These are phyloP conservation scores for Tiphia femorata DNA, from an alignment of 2,888 invertebrate species.

Conservation along the genomic window DNA sequence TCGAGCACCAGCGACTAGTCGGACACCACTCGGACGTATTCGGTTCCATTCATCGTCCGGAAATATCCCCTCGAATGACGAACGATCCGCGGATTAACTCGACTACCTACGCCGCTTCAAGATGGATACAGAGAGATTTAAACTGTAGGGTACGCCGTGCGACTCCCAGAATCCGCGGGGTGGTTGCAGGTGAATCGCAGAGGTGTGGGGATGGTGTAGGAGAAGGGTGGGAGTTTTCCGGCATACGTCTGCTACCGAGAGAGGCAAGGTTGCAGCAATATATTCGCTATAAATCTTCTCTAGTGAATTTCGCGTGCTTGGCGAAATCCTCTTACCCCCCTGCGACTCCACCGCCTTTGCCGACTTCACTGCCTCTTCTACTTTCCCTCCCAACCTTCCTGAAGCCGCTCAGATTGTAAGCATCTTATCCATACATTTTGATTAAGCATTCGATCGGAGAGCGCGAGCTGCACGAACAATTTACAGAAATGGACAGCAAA, in stretches of 20 bases:
- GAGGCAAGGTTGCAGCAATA: constrained; percentile 31
- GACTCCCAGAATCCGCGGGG: no score
- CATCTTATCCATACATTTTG: constrained; percentile 33
- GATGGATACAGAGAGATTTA: constrained; percentile 38
- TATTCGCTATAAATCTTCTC: constrained; percentile 39
- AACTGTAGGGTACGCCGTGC: constrained; percentile 33
- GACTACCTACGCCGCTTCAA: constrained; percentile 12
- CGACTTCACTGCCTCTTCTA: no score
- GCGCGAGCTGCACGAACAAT: no score
- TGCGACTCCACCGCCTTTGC: background rate
- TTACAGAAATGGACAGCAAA: no score
- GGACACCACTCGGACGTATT: background rate
- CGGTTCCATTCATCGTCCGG: background rate
- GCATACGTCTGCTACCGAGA: constrained; percentile 25
- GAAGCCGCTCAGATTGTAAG: constrained; percentile 34
- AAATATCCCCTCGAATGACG: constrained; percentile 20
- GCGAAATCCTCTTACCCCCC: constrained; percentile 40
- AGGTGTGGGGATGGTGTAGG: background rate
- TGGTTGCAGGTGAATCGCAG: background rate
- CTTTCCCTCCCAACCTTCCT: constrained; percentile 21
- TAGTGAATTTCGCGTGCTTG: constrained; percentile 28
- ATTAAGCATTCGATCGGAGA: constrained; percentile 36
- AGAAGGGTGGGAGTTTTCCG: constrained; percentile 15
- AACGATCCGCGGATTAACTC: constrained; percentile 33
- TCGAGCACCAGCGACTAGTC: background rate